A percentile compares a stretch with the other conserved stretches of the same genome.
phyloP scores from a whole-genome alignment of 1,140 invertebrate genomes.

The Thaumatotibia leucotreta region DNA sequence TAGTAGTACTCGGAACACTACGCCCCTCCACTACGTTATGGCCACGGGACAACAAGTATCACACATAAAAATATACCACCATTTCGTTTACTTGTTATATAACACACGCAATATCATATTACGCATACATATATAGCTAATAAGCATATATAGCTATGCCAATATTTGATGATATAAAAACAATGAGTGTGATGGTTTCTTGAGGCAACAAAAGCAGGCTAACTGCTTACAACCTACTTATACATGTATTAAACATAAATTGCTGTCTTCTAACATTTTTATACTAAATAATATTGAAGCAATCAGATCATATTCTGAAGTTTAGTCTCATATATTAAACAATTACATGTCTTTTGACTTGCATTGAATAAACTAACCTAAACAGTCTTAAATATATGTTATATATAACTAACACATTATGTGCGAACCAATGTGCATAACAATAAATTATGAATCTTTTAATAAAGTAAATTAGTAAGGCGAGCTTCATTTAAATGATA shows the following conservation, averaged over 20 bases:
- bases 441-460: constrained; percentile 18
- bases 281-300: constrained; percentile 17
- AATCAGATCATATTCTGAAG: constrained; percentile 9
- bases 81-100: background rate
- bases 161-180: background rate
- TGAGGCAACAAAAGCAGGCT: background rate
- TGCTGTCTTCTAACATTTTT: constrained; percentile 23
- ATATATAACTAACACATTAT: constrained; percentile 32
- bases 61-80: background rate
- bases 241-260: constrained; percentile 1
- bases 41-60: constrained; percentile 3
- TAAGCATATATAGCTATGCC: too few species aligned
- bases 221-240: background rate
- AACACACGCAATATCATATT: background rate
- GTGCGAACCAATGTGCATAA: constrained; percentile 49
- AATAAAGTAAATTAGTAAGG: constrained; percentile 19
- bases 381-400: constrained; percentile 44
- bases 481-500: background rate
- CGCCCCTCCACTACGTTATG: background rate
- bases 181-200: background rate
- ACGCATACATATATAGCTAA: background rate
- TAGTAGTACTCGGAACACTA: background rate
- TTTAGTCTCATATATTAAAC: constrained; percentile 7
- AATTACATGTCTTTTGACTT: constrained; percentile 24
- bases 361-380: constrained; percentile 39